Conservation (phyloP, 2,888 invertebrate species). For the Pandemis cinnamomeana region DNA sequence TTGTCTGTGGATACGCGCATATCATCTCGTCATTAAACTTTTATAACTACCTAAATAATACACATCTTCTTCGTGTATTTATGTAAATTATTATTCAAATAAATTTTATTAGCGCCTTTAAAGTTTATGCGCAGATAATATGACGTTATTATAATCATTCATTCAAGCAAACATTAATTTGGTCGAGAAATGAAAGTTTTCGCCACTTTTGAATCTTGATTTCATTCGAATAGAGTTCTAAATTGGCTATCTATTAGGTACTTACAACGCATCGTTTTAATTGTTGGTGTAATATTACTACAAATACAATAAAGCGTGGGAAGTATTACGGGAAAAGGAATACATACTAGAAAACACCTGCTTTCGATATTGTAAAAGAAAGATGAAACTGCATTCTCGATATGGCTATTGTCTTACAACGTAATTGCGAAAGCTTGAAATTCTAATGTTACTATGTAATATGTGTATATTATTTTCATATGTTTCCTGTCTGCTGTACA, state of each 20-base stretch:
- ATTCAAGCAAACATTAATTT: background rate
- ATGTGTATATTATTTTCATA: background rate
- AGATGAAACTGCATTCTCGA: slow-evolving; percentile 43
- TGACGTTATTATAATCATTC: background rate
- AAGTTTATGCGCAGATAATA: background rate
- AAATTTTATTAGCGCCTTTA: background rate
- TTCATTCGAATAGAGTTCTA: background rate
- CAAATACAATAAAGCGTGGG: slow-evolving; percentile 24
- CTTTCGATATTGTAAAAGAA: slow-evolving; percentile 45
- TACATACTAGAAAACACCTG: slow-evolving; percentile 40
- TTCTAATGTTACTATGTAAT: background rate
- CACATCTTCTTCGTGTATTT: background rate
- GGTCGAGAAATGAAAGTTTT: background rate
- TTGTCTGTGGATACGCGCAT: slow-evolving; percentile 73
- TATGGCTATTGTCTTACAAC: slow-evolving; percentile 34
- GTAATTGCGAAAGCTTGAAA: slow-evolving; percentile 25
- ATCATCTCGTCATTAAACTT: background rate
- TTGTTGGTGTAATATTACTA: background rate
- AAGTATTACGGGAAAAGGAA: slow-evolving; percentile 37
- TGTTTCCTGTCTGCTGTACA: background rate
- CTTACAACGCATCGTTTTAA: background rate
- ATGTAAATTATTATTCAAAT: background rate
- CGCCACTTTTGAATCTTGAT: background rate
- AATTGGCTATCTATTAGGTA: background rate
- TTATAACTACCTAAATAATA: background rate